Evolutionary conservation across 1,140 invertebrate genomes (phyloP), one percentile per base, ranked within the genome.

Genomic region (Plodia interpunctella): DNA sequence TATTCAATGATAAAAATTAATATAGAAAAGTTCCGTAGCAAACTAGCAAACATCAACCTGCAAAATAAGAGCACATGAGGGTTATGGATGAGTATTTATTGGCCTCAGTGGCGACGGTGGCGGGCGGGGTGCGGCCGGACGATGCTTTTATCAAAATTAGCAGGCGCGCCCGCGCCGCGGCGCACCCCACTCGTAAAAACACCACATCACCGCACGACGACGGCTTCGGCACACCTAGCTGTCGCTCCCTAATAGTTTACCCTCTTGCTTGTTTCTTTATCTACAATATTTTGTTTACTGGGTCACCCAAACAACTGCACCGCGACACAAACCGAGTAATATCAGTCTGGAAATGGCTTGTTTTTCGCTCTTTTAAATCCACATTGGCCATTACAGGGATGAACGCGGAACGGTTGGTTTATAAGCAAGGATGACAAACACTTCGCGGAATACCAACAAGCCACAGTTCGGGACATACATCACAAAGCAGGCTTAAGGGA

Each of bases 141-240:
- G 75, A 78, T 66, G 83, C 83, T 88, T 88, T 88, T 85, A 87
- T 83, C 84, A 78, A 87, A 88, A 87, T 88, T 86, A 85, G 82
- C 77, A 72, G 83, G 75, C 83, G 81, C 83, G 76, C 81, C 83
- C 81, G 76, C 66, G 74, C 62, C 49, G 64, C 62, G 76, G 68
- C 86, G 76, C 87, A 78, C 87, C 86, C 83, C 73, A 73, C 63
- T 80, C 83, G 79, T 88, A 88, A 88, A 77, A 88, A 79, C 78
- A 80, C 76, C 75, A 77, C 79, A 82, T 78, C 78, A 74, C 77
- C 74, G 73, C 77, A 72, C 68, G 75, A 74, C 78, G 76, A 76
- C 64, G 64, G 60, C 75, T 74, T 59, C 70, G 62, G 56, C 86
- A 70, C 84, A 86, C 86, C 86, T 83, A 73, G 73, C 68, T 76